Evolutionary conservation across 2,113 vertebrate species (phyloP).

Genomic region (Dissostichus mawsoni): DNA sequence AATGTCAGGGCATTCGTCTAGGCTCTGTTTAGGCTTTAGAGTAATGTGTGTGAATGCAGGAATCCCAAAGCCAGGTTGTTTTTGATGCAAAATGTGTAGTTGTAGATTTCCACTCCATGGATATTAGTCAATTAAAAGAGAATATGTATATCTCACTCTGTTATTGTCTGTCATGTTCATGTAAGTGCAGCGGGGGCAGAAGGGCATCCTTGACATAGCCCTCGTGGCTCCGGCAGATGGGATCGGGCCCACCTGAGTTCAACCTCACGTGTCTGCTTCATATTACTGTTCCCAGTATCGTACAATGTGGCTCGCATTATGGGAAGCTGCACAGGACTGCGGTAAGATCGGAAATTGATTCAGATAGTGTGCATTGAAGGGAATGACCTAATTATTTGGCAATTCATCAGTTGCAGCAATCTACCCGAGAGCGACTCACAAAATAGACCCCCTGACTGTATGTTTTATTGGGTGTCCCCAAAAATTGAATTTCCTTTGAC

Average conservation of each 20-base stretch:
- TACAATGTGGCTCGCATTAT: slow-evolving; percentile 82
- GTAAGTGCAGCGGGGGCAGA: neutral
- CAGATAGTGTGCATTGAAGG: slow-evolving; percentile 68
- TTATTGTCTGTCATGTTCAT: slow-evolving; percentile 9
- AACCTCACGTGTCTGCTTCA: slow-evolving; percentile 69
- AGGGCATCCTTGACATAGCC: slow-evolving; percentile 33
- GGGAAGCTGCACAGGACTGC: slow-evolving; percentile 43
- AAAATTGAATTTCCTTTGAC: slow-evolving; percentile 58
- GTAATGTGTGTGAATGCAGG: neutral
- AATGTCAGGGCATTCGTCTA: neutral
- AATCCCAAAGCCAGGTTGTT: neutral
- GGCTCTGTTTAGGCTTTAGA: neutral
- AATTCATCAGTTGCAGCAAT: slow-evolving; percentile 63
- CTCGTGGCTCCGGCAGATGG: slow-evolving; percentile 45
- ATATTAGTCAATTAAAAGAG: neutral
- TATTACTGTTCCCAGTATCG: slow-evolving; percentile 64
- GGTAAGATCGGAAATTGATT: slow-evolving; percentile 75
- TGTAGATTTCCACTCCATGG: neutral
- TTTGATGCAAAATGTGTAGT: neutral
- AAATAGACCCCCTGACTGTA: slow-evolving; percentile 23
- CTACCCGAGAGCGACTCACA: slow-evolving; percentile 21
- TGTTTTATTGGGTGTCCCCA: slow-evolving; percentile 48
- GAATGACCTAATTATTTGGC: slow-evolving; percentile 76
- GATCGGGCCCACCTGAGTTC: slow-evolving; percentile 69
- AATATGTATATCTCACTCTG: neutral